phyloP scores from a whole-genome alignment of 2,888 invertebrate species.

The Acleris sparsana region DNA sequence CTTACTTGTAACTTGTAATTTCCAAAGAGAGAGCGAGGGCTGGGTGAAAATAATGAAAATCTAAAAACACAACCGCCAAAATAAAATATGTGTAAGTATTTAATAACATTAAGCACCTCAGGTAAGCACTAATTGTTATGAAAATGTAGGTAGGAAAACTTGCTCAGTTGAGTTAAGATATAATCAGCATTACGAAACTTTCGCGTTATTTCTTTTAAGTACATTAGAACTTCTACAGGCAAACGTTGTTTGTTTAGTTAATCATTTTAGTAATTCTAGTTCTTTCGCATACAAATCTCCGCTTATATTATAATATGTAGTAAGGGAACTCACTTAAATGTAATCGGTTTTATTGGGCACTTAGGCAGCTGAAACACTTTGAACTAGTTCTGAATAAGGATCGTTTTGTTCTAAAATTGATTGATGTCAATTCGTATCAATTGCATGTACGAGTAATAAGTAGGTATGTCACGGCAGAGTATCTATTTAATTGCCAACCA shows the following conservation, averaged over 20 bases:
- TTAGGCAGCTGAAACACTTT: slow-evolving; percentile 15
- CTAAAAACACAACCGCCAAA: background rate
- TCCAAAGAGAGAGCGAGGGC: background rate
- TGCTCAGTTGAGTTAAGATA: slow-evolving; percentile 1
- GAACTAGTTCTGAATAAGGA: slow-evolving; percentile 40
- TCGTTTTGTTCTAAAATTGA: slow-evolving; percentile 51
- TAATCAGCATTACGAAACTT: slow-evolving; percentile 8
- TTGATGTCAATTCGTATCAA: slow-evolving; percentile 64
- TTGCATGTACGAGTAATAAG: slow-evolving; percentile 49
- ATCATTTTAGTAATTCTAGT: slow-evolving; percentile 5
- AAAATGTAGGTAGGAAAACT: background rate
- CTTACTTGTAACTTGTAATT: too few relatives aligned
- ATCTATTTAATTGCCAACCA: slow-evolving; percentile 20
- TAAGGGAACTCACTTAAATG: background rate
- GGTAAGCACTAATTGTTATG: background rate
- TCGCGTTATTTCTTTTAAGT: slow-evolving; percentile 3
- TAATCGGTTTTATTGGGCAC: background rate
- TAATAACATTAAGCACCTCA: background rate
- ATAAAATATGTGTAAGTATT: background rate
- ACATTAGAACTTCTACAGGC: slow-evolving; percentile 1
- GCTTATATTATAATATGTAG: background rate
- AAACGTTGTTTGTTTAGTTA: slow-evolving; percentile 9
- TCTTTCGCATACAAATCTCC: background rate
- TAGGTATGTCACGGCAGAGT: slow-evolving; percentile 53
- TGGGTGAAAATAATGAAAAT: slow-evolving; percentile 25